phyloP scores from a whole-genome alignment of 2,888 invertebrate genomes.

The Agrochola circellaris region DNA sequence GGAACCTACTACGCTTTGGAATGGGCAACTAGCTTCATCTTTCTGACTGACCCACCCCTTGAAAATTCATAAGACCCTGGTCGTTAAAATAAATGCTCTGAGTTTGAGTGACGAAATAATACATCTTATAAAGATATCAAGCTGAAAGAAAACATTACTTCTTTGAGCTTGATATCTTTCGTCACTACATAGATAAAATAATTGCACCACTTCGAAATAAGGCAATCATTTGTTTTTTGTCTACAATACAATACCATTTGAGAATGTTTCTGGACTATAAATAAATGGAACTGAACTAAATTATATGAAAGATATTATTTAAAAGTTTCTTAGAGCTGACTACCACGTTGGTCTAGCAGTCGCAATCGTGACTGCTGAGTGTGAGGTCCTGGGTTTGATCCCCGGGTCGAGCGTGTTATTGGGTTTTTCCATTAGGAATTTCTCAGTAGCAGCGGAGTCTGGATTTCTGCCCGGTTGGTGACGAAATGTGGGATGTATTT shows the following conservation, averaged over 20 bases:
- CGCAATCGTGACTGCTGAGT: background rate
- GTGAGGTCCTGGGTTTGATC: background rate
- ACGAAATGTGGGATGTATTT: background rate
- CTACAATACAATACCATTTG: background rate
- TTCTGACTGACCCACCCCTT: background rate
- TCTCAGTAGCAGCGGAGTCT: background rate
- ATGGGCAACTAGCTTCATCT: background rate
- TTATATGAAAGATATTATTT: background rate
- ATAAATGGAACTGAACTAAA: background rate
- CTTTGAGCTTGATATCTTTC: background rate
- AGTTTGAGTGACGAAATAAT: background rate
- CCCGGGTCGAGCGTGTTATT: background rate
- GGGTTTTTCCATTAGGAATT: background rate
- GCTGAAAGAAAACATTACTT: no score
- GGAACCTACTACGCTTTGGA: background rate
- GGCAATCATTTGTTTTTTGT: background rate
- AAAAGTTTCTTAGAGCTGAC: background rate
- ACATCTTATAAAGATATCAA: no score
- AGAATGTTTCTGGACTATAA: background rate
- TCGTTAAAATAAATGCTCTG: background rate
- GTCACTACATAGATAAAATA: slow-evolving; percentile 9
- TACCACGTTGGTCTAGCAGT: background rate
- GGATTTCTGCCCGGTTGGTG: background rate
- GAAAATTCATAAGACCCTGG: background rate
- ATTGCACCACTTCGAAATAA: slow-evolving; percentile 25